phyloP scores from a whole-genome alignment of 2,797 vertebrate genomes.

The Meda fulgida region DNA sequence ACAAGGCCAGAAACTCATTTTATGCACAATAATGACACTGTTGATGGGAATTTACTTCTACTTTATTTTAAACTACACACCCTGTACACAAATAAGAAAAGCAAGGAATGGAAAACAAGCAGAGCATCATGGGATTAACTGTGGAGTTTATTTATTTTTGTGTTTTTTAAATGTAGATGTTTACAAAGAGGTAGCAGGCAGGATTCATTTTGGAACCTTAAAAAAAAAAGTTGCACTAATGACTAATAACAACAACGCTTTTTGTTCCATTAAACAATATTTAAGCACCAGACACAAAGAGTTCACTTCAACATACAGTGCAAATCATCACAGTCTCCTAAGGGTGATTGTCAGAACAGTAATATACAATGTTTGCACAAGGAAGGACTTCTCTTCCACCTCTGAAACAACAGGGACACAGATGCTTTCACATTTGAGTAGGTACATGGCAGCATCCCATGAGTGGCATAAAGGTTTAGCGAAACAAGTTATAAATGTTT shows the following conservation, averaged over 20 bases:
- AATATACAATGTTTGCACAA: constrained; percentile 46
- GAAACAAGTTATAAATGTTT: constrained; percentile 36
- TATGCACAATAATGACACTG: constrained; percentile 5
- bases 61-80: neutral
- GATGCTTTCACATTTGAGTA: constrained; percentile 35
- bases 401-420: constrained; percentile 32
- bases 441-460: neutral
- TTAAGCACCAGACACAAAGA: constrained; percentile 42
- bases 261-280: constrained; percentile 32
- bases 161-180: constrained; percentile 74
- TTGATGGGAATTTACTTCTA: neutral
- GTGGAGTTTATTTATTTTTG: constrained; percentile 51
- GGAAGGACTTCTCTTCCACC: neutral
- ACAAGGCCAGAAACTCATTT: neutral
- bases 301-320: constrained; percentile 64
- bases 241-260: constrained; percentile 24
- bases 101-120: constrained; percentile 10
- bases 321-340: constrained; percentile 74
- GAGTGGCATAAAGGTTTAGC: constrained; percentile 44
- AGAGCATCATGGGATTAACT: constrained; percentile 58
- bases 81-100: neutral
- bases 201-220: constrained; percentile 64
- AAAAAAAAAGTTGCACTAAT: constrained; percentile 58
- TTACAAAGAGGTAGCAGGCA: constrained; percentile 80
- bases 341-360: constrained; percentile 76